Base-by-base conservation (phyloP, 2,888 invertebrate species). In the Stegophylla sp. region DNA sequence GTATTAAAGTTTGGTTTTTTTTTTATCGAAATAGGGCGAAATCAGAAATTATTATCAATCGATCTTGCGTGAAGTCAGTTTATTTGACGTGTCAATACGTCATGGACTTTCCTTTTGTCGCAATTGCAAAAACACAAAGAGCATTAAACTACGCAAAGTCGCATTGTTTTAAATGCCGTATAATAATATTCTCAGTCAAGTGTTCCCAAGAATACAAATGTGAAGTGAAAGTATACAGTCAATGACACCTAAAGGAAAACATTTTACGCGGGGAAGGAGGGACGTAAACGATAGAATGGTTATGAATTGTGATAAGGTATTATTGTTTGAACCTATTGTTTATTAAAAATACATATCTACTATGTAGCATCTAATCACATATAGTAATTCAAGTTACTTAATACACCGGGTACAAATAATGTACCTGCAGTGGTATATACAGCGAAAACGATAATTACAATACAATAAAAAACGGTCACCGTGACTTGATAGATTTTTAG, bases 221-320 rank as follows among this genome's bases (percentile, higher is more conserved):
- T 51, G 53, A 53, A 76, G 76, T 66, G 76, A 76, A 76, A 76
- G 76, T 76, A 45, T 28, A n/a, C 75, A 75, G 75, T 76, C 75
- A 66, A 76, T 66, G 75, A 66, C 75, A 66, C 64, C 66, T 76
- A 53, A 76, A 53, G n/a, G 26, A 66, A 53, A 66, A 76, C 66
- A 76, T 76, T 76, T 61, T 53, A 17, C 41, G 41, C 61, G n/a
- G n/a, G n/a, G n/a, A n/a, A 17, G 41, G n/a, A 64, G 28, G 41
- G 26, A 75, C 26, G 43, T 72, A 7, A 28, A 61, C 13, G 59
- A 26, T 59, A 34, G 3, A n/a, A 45, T 15, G 45, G 43, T 73
- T 73, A 61, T 69, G 69, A 51, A 23, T 10, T 69, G 34, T 59
- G 28, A 28, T 61, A 61, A 13, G 26, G 61, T 73, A 56, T 51